Conservation (phyloP, 2,113 vertebrate species). For the Paradoxurus hermaphroditus region DNA sequence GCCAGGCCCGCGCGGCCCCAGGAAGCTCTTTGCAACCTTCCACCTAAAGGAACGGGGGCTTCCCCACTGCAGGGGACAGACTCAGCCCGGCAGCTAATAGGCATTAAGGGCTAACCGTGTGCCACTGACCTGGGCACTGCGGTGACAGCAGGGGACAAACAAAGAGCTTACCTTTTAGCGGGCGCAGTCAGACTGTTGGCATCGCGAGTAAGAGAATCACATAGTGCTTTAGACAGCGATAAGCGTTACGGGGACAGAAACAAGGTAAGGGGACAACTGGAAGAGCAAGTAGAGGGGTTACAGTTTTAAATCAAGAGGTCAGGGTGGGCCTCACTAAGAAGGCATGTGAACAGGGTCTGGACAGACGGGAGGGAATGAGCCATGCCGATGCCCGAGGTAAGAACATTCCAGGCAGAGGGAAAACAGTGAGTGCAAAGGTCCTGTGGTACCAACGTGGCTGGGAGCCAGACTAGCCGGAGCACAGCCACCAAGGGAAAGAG, state of each 20-base stretch:
- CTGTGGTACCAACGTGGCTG: not conserved
- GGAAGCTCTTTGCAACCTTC: not conserved
- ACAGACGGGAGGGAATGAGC: not conserved
- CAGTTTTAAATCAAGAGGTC: not conserved
- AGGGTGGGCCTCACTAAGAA: not conserved
- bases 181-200: not conserved
- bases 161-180: not conserved
- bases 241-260: not conserved
- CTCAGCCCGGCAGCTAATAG: not conserved
- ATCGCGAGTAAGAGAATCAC: not conserved
- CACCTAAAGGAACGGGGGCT: not conserved
- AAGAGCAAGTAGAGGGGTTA: not conserved
- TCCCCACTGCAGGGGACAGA: not conserved
- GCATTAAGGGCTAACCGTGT: fast-evolving
- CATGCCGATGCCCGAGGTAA: not conserved
- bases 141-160: not conserved
- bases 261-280: not conserved
- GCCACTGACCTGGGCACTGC: not conserved
- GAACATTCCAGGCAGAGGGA: not conserved
- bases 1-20: not conserved
- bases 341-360: not conserved
- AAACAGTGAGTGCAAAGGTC: not conserved
- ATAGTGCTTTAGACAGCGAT: not conserved
- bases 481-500: not conserved
- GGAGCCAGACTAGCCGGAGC: not conserved